Percentiles rank a stretch among this genome's conserved stretches.
phyloP scores from a whole-genome alignment of 1,140 invertebrate species.

The Trichomalopsis sarcophagae region DNA sequence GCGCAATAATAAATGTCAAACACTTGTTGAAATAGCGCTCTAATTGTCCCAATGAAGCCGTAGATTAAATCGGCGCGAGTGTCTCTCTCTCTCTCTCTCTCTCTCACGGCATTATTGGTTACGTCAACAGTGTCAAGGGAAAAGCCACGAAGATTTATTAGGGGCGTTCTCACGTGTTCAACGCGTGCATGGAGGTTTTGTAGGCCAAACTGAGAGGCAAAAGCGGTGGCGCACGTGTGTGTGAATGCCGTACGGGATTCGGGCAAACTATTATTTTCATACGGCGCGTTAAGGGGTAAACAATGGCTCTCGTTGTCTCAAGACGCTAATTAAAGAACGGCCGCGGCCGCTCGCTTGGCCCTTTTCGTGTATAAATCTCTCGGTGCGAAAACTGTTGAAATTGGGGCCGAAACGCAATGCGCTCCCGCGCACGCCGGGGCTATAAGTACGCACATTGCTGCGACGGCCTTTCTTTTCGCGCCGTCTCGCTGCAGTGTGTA shows the following conservation, averaged over 20 bases:
- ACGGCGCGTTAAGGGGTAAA: neutral
- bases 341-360: constrained; percentile 19
- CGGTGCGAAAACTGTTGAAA: constrained; percentile 58
- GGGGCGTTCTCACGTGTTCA: too few species aligned
- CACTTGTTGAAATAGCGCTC: too few species aligned
- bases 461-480: neutral
- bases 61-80: too few species aligned
- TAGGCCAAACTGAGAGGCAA: too few species aligned
- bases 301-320: neutral
- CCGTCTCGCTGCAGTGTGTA: neutral
- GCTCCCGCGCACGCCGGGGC: neutral
- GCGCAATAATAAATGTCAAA: neutral
- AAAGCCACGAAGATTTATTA: too few species aligned
- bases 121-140: too few species aligned
- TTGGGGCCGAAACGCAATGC: constrained; percentile 31
- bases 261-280: neutral
- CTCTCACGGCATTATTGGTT: too few species aligned
- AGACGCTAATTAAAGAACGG: constrained; percentile 48
- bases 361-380: constrained; percentile 50
- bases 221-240: too few species aligned
- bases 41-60: too few species aligned
- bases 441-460: neutral
- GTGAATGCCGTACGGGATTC: neutral
- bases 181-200: too few species aligned
- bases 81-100: too few species aligned